A percentile compares a stretch with the other conserved stretches of the same genome.
These are phyloP conservation scores for Pseudomugil gertrudae DNA, from an alignment of 2,797 vertebrate genomes.

Conservation along the genomic window DNA sequence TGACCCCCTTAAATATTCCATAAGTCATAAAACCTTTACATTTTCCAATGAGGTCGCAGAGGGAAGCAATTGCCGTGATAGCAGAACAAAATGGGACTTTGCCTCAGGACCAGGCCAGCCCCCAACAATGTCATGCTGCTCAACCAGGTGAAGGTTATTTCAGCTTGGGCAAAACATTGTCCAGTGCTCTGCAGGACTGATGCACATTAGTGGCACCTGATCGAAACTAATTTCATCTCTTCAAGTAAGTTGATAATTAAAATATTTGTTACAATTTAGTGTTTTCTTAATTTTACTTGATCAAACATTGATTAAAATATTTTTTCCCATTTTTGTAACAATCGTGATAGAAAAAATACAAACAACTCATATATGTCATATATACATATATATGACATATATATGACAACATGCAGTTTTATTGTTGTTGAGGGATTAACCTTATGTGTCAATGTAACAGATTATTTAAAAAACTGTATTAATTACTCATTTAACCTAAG, in stretches of 20 bases:
- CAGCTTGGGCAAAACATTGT: constrained; percentile 15
- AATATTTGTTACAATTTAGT: neutral
- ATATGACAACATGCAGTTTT: too few relatives aligned
- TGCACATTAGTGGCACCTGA: constrained; percentile 38
- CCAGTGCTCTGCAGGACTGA: constrained; percentile 9
- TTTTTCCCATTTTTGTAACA: neutral
- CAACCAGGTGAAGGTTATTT: constrained; percentile 30
- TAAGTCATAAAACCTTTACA: constrained; percentile 57
- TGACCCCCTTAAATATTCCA: constrained; percentile 54
- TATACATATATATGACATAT: too few relatives aligned
- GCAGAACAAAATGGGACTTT: constrained; percentile 63
- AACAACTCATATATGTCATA: too few relatives aligned
- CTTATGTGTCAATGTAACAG: neutral
- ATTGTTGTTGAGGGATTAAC: neutral
- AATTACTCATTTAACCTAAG: neutral
- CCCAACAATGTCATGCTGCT: constrained; percentile 30
- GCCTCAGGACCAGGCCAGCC: constrained; percentile 57
- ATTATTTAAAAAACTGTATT: neutral
- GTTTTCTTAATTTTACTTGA: neutral
- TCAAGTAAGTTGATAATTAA: constrained; percentile 57
- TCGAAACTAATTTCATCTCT: constrained; percentile 20
- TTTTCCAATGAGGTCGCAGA: constrained; percentile 57
- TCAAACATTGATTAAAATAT: neutral
- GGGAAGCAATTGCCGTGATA: constrained; percentile 46
- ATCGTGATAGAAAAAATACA: too few relatives aligned